These are phyloP conservation scores for Haliclystus octoradiatus DNA, from an alignment of 30 jellyfish, hydroid and myxozoan species.

Conservation along the genomic window DNA sequence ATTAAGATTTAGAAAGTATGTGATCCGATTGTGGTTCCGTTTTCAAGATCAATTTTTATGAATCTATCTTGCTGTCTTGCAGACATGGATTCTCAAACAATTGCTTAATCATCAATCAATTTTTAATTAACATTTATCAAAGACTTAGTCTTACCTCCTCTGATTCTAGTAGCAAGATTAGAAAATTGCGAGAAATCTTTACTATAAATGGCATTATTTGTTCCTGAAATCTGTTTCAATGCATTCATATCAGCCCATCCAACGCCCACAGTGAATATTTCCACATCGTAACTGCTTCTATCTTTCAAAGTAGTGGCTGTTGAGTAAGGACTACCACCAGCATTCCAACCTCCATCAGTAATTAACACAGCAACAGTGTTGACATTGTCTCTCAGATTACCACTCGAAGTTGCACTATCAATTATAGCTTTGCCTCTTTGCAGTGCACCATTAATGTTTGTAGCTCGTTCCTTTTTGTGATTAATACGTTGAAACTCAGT, in stretches of 20 bases:
- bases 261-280: conserved; percentile 83
- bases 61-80: too few species aligned
- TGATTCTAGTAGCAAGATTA: conserved; percentile 65
- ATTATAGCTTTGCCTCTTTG: conserved; percentile 26
- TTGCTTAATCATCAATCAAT: too few species aligned
- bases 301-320: conserved; percentile 38
- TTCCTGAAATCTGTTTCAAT: conserved; percentile 59
- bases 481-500: conserved; percentile 43
- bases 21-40: background rate
- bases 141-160: conserved; percentile 65
- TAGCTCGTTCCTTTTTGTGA: conserved; percentile 55
- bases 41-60: too few species aligned
- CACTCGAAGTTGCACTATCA: conserved; percentile 29
- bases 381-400: conserved; percentile 37
- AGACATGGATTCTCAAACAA: too few species aligned
- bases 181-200: conserved; percentile 54
- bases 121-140: too few species aligned
- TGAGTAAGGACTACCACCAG: conserved; percentile 64
- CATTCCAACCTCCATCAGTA: conserved; percentile 89
- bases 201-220: conserved; percentile 50
- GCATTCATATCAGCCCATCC: conserved; percentile 23
- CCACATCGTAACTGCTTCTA: conserved; percentile 34
- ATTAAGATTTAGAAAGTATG: background rate
- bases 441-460: conserved; percentile 81
- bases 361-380: conserved; percentile 76